A percentile compares a stretch with the other conserved stretches of the same genome.
These are phyloP conservation scores for Labroides dimidiatus DNA, from an alignment of 2,797 vertebrate species.

Conservation along the genomic window DNA sequence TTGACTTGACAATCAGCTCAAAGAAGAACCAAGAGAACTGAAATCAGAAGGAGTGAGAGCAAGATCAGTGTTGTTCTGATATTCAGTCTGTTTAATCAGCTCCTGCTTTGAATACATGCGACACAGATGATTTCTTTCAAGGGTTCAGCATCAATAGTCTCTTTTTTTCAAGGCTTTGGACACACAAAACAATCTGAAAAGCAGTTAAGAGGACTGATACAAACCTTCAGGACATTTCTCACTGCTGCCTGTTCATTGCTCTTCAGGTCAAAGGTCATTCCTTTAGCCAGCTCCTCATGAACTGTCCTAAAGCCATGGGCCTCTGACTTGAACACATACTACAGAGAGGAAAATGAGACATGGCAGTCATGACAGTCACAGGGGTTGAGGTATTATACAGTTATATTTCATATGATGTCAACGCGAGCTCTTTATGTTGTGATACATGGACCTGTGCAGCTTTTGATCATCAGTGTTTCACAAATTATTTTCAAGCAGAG, in stretches of 20 bases:
- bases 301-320: slow-evolving; percentile 90
- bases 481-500: no score
- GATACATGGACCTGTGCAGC: no score
- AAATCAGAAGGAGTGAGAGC: slow-evolving; percentile 33
- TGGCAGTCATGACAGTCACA: no score
- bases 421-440: no score
- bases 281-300: slow-evolving; percentile 95
- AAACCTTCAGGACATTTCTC: slow-evolving; percentile 92
- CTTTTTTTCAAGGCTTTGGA: not conserved
- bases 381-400: no score
- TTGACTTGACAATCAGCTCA: slow-evolving; percentile 94
- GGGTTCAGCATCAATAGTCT: not conserved
- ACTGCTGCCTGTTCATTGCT: slow-evolving; percentile 91
- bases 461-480: no score
- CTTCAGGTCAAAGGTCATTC: slow-evolving; percentile 92
- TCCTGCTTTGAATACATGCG: not conserved
- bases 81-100: not conserved
- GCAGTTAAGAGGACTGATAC: slow-evolving; percentile 11
- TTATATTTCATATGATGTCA: no score
- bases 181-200: not conserved
- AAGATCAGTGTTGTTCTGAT: slow-evolving; percentile 8
- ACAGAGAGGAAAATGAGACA: slow-evolving; percentile 10
- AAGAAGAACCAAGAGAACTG: slow-evolving; percentile 99
- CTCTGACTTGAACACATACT: slow-evolving; percentile 96
- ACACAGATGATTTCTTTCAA: not conserved